A percentile compares a stretch with the other conserved stretches of the same genome.
Conservation (phyloP, 53 echinoderm and acorn worm genomes). For the Glandiceps talaboti region DNA sequence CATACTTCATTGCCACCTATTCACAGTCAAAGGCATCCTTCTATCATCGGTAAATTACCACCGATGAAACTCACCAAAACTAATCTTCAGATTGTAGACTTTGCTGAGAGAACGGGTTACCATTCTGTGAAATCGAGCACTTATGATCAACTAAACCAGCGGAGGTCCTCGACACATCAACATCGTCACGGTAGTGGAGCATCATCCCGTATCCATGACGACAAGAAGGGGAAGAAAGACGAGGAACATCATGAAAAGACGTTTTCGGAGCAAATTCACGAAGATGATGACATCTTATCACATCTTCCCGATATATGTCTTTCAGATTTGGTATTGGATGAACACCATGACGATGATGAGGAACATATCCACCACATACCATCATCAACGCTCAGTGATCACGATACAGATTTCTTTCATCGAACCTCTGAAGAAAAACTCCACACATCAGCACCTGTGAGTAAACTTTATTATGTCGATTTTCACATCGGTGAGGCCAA, state of each 20-base stretch:
- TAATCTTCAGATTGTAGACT: background rate
- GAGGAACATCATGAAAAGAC: background rate
- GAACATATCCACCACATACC: background rate
- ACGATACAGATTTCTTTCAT: conserved; percentile 8
- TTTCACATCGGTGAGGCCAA: conserved; percentile 52
- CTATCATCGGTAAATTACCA: background rate
- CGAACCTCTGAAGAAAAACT: conserved; percentile 11
- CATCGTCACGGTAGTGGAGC: too few species aligned
- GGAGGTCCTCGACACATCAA: background rate
- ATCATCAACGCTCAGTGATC: background rate
- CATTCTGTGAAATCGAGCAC: background rate
- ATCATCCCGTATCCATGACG: background rate
- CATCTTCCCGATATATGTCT: background rate
- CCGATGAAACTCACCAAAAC: background rate
- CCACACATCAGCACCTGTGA: conserved; percentile 1
- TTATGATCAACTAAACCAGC: background rate
- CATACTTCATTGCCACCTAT: background rate
- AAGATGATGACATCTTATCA: background rate
- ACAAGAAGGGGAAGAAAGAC: background rate
- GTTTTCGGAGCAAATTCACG: background rate
- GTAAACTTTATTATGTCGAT: conserved; percentile 32
- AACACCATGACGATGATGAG: background rate
- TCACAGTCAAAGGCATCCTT: background rate
- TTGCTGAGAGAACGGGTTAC: background rate
- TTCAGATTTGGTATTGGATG: background rate